These are phyloP conservation scores for Asarcornis scutulata DNA, from an alignment of 2,113 vertebrate genomes.

Conservation along the genomic window DNA sequence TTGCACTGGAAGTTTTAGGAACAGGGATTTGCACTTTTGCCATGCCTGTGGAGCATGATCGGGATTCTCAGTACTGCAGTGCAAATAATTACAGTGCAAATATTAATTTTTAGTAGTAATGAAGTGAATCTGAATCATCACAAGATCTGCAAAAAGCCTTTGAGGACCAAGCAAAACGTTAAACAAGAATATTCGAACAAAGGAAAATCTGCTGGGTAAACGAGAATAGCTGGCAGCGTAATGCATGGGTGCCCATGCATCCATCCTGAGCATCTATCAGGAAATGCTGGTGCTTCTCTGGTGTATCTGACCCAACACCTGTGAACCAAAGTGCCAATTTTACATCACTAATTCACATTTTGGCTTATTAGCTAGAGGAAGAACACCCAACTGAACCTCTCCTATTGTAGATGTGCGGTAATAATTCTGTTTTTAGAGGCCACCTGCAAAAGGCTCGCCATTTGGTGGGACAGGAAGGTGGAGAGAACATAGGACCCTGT, in stretches of 20 bases:
- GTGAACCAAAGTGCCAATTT: neutral
- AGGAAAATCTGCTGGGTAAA: neutral
- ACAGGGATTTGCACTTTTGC: neutral
- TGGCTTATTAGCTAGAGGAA: neutral
- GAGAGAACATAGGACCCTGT: neutral
- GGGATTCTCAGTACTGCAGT: neutral
- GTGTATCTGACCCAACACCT: neutral
- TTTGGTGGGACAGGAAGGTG: neutral
- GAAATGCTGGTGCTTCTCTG: neutral
- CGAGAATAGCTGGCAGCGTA: neutral
- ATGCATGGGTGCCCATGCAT: neutral
- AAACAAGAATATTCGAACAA: slow-evolving; percentile 11
- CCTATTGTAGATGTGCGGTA: neutral
- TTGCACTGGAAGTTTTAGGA: neutral
- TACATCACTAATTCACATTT: neutral
- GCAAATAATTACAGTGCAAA: neutral
- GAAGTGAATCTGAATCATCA: neutral
- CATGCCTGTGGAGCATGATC: neutral
- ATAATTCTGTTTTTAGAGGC: neutral
- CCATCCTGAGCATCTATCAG: neutral
- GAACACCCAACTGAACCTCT: neutral
- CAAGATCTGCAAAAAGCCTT: neutral
- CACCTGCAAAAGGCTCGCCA: neutral
- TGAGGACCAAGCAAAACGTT: neutral
- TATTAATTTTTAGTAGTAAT: neutral